Conservation (phyloP, 2,888 invertebrate species). For the Drosophila pegasa region DNA sequence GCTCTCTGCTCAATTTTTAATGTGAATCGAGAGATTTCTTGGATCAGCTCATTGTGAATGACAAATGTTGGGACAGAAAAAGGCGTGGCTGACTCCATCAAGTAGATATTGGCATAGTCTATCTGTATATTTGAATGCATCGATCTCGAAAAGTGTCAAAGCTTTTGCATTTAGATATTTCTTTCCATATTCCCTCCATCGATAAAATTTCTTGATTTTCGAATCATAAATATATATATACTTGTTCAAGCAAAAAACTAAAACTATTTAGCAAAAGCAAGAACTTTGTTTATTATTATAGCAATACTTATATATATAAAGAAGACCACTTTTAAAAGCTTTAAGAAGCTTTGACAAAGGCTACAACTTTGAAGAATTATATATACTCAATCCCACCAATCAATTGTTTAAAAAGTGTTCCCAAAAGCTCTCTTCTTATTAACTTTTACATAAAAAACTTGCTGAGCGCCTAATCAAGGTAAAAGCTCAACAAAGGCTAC, state of each 20-base stretch:
- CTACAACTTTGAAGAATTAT: no score
- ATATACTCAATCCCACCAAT: neutral
- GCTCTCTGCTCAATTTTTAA: neutral
- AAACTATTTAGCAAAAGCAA: neutral
- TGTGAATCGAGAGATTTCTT: neutral
- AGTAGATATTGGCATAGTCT: neutral
- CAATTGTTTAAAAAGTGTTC: neutral
- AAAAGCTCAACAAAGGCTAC: no score
- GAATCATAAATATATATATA: neutral
- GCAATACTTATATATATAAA: no score
- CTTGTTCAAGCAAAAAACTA: neutral
- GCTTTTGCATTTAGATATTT: neutral
- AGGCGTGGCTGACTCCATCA: neutral
- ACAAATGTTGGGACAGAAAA: neutral
- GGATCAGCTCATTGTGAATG: neutral
- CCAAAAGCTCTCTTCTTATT: neutral
- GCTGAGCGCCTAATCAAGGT: neutral
- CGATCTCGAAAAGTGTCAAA: neutral
- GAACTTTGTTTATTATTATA: no score
- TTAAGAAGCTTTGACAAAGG: neutral
- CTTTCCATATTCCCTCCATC: neutral
- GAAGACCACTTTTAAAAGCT: no score
- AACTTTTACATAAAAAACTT: neutral
- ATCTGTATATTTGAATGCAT: no score
- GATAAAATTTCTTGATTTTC: no score